Conservation (phyloP, 2,797 vertebrate genomes). For the Platalea minor region DNA sequence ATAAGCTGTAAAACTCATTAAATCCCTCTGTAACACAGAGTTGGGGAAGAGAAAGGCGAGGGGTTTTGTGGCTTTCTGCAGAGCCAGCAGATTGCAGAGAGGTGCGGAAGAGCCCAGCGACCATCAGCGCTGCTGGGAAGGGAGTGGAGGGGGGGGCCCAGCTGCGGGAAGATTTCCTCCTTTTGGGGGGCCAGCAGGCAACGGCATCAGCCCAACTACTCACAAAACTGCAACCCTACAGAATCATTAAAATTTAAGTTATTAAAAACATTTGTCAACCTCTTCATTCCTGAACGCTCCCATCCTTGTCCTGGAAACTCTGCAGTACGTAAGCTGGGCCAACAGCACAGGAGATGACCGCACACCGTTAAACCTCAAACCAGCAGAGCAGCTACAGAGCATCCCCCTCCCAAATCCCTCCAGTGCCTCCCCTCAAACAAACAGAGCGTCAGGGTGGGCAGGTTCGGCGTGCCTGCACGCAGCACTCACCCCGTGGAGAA, state of each 20-base stretch:
- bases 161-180: not conserved
- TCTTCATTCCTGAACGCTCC: not conserved
- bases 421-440: not conserved
- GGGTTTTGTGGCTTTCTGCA: not conserved
- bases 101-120: not conserved
- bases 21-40: not conserved
- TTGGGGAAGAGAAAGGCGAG: not conserved
- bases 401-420: not conserved
- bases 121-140: not conserved
- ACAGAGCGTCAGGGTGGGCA: rapidly evolving
- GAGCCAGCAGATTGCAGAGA: not conserved
- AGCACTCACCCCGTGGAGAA: not conserved
- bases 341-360: not conserved
- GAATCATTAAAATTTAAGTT: not conserved
- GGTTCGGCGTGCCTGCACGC: not conserved
- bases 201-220: not conserved
- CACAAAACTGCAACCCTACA: not conserved
- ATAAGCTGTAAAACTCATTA: rapidly evolving
- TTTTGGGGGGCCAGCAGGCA: not conserved
- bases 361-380: not conserved
- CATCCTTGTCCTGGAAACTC: not conserved
- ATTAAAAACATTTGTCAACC: not conserved
- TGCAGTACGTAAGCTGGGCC: not conserved
- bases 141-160: rapidly evolving
- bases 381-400: not conserved